Percentiles rank a stretch among this genome's conserved stretches.
Evolutionary conservation across 1,140 invertebrate species (phyloP).

Genomic region (Leguminivora glycinivorella): DNA sequence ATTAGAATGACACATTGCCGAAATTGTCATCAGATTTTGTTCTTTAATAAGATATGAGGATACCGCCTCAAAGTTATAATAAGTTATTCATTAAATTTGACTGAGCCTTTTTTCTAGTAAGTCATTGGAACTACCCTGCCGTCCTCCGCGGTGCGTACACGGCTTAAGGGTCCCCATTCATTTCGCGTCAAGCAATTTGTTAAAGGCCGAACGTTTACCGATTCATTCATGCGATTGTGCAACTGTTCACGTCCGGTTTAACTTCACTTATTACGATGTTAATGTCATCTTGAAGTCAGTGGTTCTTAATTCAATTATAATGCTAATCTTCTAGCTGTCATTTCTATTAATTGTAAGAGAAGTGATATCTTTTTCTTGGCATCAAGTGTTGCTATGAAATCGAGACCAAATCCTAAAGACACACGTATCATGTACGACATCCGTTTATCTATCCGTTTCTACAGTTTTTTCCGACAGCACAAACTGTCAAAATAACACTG

Average conservation of each 20-base stretch:
- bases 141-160: slow-evolving; percentile 54
- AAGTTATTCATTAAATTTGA: no score
- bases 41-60: no score
- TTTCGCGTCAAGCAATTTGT: slow-evolving; percentile 75
- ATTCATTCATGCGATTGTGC: slow-evolving; percentile 70
- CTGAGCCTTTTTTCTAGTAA: background rate
- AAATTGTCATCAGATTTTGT: no score
- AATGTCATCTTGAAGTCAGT: background rate
- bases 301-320: slow-evolving; percentile 5
- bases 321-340: background rate
- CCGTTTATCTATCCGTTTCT: background rate
- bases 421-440: background rate
- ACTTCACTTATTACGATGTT: slow-evolving; percentile 23
- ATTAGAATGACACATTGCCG: no score
- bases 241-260: slow-evolving; percentile 37
- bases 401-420: background rate
- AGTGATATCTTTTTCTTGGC: background rate
- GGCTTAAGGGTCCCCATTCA: slow-evolving; percentile 72
- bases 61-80: no score
- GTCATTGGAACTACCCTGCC: slow-evolving; percentile 31
- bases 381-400: background rate
- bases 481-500: slow-evolving; percentile 1
- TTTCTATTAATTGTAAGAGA: background rate
- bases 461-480: background rate
- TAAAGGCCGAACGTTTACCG: slow-evolving; percentile 68